Conservation (phyloP, 2,797 vertebrate species). For the Phaenicophaeus curvirostris region DNA sequence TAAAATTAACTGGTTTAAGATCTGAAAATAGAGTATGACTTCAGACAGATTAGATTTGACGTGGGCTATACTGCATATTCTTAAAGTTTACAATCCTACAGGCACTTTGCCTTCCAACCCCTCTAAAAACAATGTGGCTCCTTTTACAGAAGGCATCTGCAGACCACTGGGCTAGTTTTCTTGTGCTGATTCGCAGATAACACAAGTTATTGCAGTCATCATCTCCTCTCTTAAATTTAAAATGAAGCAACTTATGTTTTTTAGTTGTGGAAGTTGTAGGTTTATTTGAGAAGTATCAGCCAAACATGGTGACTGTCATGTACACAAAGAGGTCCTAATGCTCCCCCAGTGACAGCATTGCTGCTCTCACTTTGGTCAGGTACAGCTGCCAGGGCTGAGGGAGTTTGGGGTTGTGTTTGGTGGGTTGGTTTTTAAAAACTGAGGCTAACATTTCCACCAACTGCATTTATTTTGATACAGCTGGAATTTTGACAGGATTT, state of each 20-base stretch:
- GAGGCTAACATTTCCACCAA: not conserved
- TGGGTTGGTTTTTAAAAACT: not conserved
- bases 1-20: not conserved
- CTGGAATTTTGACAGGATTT: not conserved
- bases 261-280: not conserved
- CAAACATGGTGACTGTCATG: not conserved
- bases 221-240: not conserved
- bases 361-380: not conserved
- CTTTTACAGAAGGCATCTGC: not conserved
- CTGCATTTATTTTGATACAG: not conserved
- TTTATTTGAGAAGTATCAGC: not conserved
- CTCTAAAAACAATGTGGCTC: not conserved
- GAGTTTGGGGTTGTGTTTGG: rapidly evolving
- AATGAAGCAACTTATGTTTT: not conserved
- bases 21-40: not conserved
- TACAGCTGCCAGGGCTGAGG: not conserved
- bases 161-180: not conserved
- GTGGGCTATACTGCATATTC: not conserved
- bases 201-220: not conserved
- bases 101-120: not conserved
- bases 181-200: not conserved
- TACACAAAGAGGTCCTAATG: not conserved
- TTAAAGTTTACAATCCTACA: not conserved
- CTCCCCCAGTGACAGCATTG: not conserved
- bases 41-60: not conserved